These are phyloP conservation scores for Rhincodon typus DNA, from an alignment of 2,797 vertebrate species.

Conservation along the genomic window DNA sequence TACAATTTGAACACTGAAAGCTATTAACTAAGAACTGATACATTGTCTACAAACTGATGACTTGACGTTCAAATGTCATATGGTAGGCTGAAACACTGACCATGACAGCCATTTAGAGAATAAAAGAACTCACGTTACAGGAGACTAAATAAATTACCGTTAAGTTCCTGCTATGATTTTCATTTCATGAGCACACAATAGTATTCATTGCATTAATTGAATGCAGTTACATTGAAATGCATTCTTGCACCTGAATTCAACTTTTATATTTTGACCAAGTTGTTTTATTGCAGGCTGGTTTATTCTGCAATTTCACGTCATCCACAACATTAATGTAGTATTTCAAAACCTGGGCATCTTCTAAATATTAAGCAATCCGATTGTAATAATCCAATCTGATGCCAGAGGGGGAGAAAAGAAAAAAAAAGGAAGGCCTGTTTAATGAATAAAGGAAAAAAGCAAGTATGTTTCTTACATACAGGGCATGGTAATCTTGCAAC, in stretches of 20 bases:
- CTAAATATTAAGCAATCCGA: background rate
- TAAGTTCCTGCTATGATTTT: background rate
- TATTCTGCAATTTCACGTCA: background rate
- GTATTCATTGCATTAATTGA: background rate
- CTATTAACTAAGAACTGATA: background rate
- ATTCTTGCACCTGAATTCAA: background rate
- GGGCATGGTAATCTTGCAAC: background rate
- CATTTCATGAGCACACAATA: background rate
- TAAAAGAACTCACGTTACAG: too few species aligned
- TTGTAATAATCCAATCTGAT: background rate
- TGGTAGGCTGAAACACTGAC: background rate
- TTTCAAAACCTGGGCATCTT: background rate
- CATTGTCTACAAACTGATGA: background rate
- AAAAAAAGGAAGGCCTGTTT: too few species aligned
- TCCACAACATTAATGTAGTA: background rate
- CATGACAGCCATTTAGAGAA: too few species aligned
- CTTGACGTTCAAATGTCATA: background rate
- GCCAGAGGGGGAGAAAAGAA: background rate
- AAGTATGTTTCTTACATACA: background rate
- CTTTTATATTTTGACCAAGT: background rate
- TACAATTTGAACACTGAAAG: background rate
- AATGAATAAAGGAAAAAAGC: background rate
- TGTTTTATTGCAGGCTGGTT: background rate
- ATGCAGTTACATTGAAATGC: background rate
- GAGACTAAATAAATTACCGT: background rate